A percentile compares a stretch with the other conserved stretches of the same genome.
phyloP scores from a whole-genome alignment of 2,888 invertebrate genomes.

The Ophion ellenae region DNA sequence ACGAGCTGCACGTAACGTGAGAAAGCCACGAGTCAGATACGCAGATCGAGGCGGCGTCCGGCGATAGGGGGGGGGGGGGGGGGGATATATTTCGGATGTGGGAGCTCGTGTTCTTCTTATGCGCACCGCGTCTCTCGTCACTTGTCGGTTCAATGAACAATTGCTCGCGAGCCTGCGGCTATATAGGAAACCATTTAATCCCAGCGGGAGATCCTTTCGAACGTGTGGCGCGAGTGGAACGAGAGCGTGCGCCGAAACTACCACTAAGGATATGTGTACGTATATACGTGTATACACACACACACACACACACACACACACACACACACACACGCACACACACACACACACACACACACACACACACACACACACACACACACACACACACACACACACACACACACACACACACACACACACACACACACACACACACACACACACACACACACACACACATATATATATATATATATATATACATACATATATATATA shows the following conservation, averaged over 20 bases:
- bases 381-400: too few relatives aligned
- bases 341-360: too few relatives aligned
- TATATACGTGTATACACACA: too few relatives aligned
- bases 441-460: too few relatives aligned
- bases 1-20: slow-evolving; percentile 74
- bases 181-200: slow-evolving; percentile 76
- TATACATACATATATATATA: neutral
- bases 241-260: slow-evolving; percentile 51
- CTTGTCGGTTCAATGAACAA: slow-evolving; percentile 75
- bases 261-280: slow-evolving; percentile 7
- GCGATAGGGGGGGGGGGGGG: neutral
- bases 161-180: slow-evolving; percentile 77
- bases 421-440: too few relatives aligned
- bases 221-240: slow-evolving; percentile 56
- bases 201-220: slow-evolving; percentile 73
- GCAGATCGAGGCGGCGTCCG: neutral
- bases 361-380: too few relatives aligned
- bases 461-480: too few relatives aligned
- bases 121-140: slow-evolving; percentile 51
- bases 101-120: slow-evolving; percentile 48
- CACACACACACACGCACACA: too few relatives aligned
- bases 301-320: too few relatives aligned
- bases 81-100: slow-evolving; percentile 21
- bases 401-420: too few relatives aligned
- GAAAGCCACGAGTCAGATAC: slow-evolving; percentile 66